Evolutionary conservation across 2,888 invertebrate species (phyloP).

Genomic region (Cataglyphis altisquamis): DNA sequence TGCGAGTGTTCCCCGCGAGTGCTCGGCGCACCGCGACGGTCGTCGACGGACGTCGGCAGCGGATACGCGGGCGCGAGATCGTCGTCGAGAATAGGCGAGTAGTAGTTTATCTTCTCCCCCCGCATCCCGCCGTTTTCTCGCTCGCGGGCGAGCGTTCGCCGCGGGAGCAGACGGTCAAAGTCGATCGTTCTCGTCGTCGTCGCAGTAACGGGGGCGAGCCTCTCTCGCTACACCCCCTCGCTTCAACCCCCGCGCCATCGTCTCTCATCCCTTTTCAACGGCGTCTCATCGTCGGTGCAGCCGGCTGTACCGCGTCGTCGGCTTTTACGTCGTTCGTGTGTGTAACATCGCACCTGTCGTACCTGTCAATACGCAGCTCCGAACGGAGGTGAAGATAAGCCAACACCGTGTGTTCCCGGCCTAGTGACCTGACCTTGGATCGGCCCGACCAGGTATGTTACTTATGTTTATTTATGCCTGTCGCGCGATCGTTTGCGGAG

Average conservation of each 20-base stretch:
- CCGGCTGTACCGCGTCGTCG: neutral
- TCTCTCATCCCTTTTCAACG: slow-evolving; percentile 3
- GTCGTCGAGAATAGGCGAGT: neutral
- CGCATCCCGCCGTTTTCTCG: neutral
- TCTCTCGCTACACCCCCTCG: slow-evolving; percentile 29
- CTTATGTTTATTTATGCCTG: slow-evolving; percentile 52
- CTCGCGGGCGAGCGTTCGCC: slow-evolving; percentile 43
- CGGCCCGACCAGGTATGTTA: slow-evolving; percentile 83
- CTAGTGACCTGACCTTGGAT: slow-evolving; percentile 85
- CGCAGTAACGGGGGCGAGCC: slow-evolving; percentile 28
- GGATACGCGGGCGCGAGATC: slow-evolving; percentile 19
- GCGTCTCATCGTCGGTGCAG: neutral
- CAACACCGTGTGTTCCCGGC: slow-evolving; percentile 73
- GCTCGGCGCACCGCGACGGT: slow-evolving; percentile 30
- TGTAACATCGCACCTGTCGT: neutral
- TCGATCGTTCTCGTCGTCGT: neutral
- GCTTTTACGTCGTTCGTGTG: slow-evolving; percentile 39
- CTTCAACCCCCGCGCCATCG: slow-evolving; percentile 2
- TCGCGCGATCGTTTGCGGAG: neutral
- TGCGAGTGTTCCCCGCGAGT: slow-evolving; percentile 14
- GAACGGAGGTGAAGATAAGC: slow-evolving; percentile 40
- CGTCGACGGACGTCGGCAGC: slow-evolving; percentile 31
- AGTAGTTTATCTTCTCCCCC: neutral
- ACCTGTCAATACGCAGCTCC: slow-evolving; percentile 20
- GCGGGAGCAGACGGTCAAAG: neutral